Conservation (phyloP, 92 coral and sea anemone species). For the Pocillopora meandrina region DNA sequence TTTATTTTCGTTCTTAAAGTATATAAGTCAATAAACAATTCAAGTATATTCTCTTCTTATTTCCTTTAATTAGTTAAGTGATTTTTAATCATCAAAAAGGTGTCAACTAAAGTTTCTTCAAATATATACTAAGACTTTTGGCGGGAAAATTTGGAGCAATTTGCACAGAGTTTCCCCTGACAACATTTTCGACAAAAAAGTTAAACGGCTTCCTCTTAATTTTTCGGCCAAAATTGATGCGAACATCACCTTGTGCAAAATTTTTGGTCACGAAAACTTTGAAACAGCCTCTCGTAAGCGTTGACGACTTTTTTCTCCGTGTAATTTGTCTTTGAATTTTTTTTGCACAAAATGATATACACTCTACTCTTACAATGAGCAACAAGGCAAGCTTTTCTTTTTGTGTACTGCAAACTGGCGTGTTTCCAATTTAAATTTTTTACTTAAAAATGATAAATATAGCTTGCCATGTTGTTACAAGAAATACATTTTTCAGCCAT, state of each 20-base stretch:
- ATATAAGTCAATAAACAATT: background rate
- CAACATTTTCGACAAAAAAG: slow-evolving; percentile 13
- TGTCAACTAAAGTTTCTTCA: background rate
- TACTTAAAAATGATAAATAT: too few relatives aligned
- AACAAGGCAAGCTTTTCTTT: background rate
- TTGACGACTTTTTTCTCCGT: too few relatives aligned
- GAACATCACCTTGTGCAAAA: background rate
- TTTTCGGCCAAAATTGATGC: background rate
- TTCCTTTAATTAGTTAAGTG: slow-evolving; percentile 1
- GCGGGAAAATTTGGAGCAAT: slow-evolving; percentile 8
- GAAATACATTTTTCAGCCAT: background rate
- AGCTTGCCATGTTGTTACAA: background rate
- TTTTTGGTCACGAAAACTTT: too few relatives aligned
- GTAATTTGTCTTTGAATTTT: background rate
- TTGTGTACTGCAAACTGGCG: too few relatives aligned
- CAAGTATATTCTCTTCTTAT: background rate
- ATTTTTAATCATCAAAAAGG: background rate
- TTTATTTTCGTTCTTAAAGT: too few relatives aligned
- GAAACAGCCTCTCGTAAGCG: background rate
- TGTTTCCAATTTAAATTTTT: background rate
- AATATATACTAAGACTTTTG: slow-evolving; percentile 15
- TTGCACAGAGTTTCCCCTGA: slow-evolving; percentile 19
- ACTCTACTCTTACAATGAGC: background rate
- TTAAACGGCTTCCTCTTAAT: background rate
- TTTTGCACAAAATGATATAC: background rate